phyloP scores from a whole-genome alignment of 2,888 invertebrate species.

The Caenorhabditis imperialis region DNA sequence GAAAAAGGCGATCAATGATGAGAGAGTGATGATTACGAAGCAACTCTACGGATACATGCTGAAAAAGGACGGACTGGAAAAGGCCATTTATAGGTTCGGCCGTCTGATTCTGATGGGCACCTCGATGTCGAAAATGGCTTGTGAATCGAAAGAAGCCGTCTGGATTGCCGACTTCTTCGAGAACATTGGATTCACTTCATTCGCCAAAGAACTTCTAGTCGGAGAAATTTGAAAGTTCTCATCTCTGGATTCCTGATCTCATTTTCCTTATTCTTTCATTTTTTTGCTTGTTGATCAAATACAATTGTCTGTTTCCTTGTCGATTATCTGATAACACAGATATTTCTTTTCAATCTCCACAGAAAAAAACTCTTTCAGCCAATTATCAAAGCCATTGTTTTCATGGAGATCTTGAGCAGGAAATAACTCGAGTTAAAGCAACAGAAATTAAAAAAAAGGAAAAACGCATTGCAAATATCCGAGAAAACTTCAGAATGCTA shows the following conservation, averaged over 20 bases:
- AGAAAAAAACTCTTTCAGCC: too few species aligned
- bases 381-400: too few species aligned
- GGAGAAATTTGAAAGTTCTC: slow-evolving; percentile 29
- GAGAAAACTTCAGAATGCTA: too few species aligned
- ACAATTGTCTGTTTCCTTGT: neutral
- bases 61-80: slow-evolving; percentile 66
- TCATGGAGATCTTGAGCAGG: too few species aligned
- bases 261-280: neutral
- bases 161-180: slow-evolving; percentile 77
- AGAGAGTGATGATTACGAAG: slow-evolving; percentile 70
- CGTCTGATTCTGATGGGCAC: slow-evolving; percentile 76
- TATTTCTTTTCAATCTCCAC: too few species aligned
- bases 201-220: slow-evolving; percentile 73
- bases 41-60: slow-evolving; percentile 74
- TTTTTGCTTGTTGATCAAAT: neutral
- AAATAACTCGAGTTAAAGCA: too few species aligned
- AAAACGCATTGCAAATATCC: too few species aligned
- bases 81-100: slow-evolving; percentile 71
- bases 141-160: slow-evolving; percentile 76
- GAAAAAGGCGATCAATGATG: slow-evolving; percentile 65
- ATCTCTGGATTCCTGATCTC: slow-evolving; percentile 15
- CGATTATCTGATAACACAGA: too few species aligned
- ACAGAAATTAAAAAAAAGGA: too few species aligned
- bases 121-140: slow-evolving; percentile 75
- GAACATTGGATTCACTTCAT: slow-evolving; percentile 73